Percentiles rank a stretch among this genome's conserved stretches.
phyloP scores from a whole-genome alignment of 2,113 vertebrate genomes.

The Notarius quadriscutis region DNA sequence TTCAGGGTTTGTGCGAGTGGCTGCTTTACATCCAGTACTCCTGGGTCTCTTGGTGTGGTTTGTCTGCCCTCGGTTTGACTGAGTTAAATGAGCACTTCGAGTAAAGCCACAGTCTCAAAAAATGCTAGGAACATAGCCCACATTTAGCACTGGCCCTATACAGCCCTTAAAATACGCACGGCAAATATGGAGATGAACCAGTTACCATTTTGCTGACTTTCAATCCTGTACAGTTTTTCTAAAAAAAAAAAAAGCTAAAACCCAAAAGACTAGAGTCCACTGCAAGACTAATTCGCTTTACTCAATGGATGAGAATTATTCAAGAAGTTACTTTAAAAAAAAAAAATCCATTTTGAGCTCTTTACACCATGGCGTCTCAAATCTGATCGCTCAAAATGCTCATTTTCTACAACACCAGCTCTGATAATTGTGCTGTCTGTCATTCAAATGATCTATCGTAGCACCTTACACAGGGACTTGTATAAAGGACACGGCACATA shows the following conservation, averaged over 20 bases:
- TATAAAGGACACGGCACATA: not conserved
- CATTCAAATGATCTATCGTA: not conserved
- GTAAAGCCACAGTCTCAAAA: slow-evolving; percentile 50
- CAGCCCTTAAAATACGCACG: slow-evolving; percentile 38
- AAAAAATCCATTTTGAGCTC: not conserved
- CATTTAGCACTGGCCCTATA: slow-evolving; percentile 24
- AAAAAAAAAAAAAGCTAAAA: not conserved
- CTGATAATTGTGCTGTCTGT: not conserved
- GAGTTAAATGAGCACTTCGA: slow-evolving; percentile 49
- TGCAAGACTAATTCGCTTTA: not conserved
- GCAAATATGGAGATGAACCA: slow-evolving; percentile 16
- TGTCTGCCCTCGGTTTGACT: slow-evolving; percentile 37
- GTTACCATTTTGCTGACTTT: not conserved
- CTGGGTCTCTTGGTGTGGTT: not conserved
- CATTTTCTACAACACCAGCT: not conserved
- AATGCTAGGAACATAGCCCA: slow-evolving; percentile 37
- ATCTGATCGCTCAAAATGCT: not conserved
- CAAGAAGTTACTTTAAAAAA: not conserved
- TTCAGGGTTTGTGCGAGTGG: not conserved
- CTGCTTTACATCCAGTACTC: not conserved
- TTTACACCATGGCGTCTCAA: not conserved
- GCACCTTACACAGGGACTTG: not conserved
- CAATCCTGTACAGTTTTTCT: not conserved
- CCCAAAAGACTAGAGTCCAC: not conserved
- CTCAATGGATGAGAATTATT: too few relatives aligned